These are phyloP conservation scores for Aptenodytes patagonicus DNA, from an alignment of 2,113 vertebrate genomes.

Conservation along the genomic window DNA sequence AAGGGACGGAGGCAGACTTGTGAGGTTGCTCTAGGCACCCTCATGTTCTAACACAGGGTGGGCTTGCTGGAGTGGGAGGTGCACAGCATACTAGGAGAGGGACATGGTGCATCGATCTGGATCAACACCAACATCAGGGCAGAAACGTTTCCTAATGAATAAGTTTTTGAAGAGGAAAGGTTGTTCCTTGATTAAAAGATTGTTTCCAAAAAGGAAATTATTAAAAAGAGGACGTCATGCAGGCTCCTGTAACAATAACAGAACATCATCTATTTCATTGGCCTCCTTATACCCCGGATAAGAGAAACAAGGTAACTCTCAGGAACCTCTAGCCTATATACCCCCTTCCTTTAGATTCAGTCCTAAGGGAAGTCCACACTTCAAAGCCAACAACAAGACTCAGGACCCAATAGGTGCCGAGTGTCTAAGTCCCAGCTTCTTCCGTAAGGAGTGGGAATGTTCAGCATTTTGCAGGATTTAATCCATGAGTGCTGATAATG, in stretches of 20 bases:
- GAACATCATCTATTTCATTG: background rate
- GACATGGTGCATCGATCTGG: accelerated
- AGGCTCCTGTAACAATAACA: background rate
- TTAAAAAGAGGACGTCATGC: background rate
- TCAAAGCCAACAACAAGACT: background rate
- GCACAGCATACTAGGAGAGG: background rate
- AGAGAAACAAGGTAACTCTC: background rate
- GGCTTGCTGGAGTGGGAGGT: background rate
- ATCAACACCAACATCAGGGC: background rate
- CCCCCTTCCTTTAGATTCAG: background rate
- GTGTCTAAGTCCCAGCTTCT: background rate
- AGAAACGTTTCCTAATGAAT: background rate
- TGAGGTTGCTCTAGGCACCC: background rate
- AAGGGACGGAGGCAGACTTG: background rate
- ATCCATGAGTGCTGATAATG: background rate
- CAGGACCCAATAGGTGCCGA: accelerated
- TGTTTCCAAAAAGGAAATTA: background rate
- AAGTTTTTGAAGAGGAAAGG: background rate
- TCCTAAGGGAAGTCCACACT: background rate
- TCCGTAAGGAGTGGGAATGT: background rate
- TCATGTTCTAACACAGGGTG: background rate
- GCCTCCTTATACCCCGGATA: background rate
- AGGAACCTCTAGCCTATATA: background rate
- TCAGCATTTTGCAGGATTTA: background rate
- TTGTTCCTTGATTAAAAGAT: background rate